Evolutionary conservation across 64 coral and sea anemone species (phyloP).

Genomic region (Trachythela sp.): DNA sequence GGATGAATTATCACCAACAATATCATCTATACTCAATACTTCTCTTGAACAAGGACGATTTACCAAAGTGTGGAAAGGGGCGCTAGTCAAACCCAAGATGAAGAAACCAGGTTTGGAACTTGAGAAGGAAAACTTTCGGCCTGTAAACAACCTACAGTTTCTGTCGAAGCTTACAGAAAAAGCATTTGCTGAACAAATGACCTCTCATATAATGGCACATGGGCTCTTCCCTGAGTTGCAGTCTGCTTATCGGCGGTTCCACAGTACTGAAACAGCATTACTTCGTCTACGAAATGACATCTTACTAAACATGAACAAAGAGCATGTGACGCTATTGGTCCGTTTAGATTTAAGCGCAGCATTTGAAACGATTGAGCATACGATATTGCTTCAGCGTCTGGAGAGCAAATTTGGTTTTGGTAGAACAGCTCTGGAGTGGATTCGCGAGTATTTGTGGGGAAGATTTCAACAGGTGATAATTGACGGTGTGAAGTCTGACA

Average conservation of each 20-base stretch:
- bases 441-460: too few species aligned
- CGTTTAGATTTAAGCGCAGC: too few species aligned
- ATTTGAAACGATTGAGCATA: too few species aligned
- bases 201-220: conserved; percentile 23
- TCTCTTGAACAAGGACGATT: conserved; percentile 26
- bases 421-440: too few species aligned
- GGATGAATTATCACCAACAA: neutral
- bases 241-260: conserved; percentile 24
- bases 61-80: conserved; percentile 25
- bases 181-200: conserved; percentile 15
- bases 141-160: conserved; percentile 32
- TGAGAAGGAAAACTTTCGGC: conserved; percentile 28
- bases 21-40: neutral
- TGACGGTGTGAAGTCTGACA: too few species aligned
- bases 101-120: conserved; percentile 28
- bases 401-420: too few species aligned
- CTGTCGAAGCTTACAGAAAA: conserved; percentile 35
- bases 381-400: too few species aligned
- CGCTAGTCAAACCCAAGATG: conserved; percentile 35
- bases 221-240: conserved; percentile 19
- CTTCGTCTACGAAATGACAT: too few species aligned
- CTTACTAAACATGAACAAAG: too few species aligned
- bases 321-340: neutral
- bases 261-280: conserved; percentile 1
- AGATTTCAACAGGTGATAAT: too few species aligned